Conservation (phyloP, 2,888 invertebrate genomes). For the Hirtodrosophila duncani region DNA sequence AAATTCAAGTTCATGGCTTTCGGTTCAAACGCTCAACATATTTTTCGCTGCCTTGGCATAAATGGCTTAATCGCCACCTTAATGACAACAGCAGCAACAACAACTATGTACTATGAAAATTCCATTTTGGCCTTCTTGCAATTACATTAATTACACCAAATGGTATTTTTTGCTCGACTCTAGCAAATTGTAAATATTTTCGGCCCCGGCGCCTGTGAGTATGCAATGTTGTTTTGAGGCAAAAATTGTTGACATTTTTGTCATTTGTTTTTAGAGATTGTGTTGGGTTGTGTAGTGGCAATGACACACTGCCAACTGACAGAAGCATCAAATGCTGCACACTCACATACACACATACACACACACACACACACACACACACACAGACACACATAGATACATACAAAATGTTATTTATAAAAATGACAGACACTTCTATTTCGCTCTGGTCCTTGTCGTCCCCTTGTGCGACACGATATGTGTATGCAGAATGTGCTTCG, state of each 20-base stretch:
- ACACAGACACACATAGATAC: background rate
- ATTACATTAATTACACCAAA: conserved; percentile 58
- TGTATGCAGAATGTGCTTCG: background rate
- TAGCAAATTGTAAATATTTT: conserved; percentile 11
- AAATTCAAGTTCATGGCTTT: conserved; percentile 37
- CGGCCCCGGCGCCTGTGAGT: conserved; percentile 8
- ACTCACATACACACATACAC: conserved; percentile 17
- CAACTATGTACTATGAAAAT: conserved; percentile 21
- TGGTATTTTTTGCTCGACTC: conserved; percentile 33
- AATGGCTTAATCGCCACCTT: conserved; percentile 62
- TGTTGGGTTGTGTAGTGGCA: conserved; percentile 58
- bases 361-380: conserved; percentile 14
- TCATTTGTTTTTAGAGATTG: conserved; percentile 68
- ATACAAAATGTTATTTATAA: conserved; percentile 65
- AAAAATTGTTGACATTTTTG: conserved; percentile 68
- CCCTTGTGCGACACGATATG: background rate
- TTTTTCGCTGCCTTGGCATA: conserved; percentile 64
- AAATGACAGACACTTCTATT: conserved; percentile 72
- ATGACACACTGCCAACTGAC: conserved; percentile 55
- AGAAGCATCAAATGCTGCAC: conserved; percentile 6
- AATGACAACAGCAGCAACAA: conserved; percentile 11
- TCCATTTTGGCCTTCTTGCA: conserved; percentile 60
- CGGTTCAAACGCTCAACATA: conserved; percentile 49
- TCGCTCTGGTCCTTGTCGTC: conserved; percentile 48
- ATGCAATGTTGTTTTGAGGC: conserved; percentile 58